Conservation (phyloP, 2,797 vertebrate genomes). For the Lepus townsendii region DNA sequence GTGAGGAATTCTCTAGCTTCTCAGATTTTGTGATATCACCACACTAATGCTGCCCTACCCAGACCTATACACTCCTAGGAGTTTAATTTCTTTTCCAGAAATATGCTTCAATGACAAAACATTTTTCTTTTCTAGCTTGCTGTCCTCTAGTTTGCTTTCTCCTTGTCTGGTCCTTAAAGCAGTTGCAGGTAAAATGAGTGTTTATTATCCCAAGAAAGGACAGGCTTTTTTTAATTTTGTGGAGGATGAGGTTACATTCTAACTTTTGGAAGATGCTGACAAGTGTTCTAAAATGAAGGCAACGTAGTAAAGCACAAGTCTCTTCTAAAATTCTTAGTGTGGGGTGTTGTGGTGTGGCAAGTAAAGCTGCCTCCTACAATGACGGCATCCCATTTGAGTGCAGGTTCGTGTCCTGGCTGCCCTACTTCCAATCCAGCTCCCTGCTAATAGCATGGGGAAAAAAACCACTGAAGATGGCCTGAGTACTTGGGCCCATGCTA, state of each 20-base stretch:
- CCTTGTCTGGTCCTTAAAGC: neutral
- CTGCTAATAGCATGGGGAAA: too few relatives aligned
- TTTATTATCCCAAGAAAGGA: constrained; percentile 52
- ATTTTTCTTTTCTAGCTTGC: constrained; percentile 29
- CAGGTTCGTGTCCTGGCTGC: too few relatives aligned
- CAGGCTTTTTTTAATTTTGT: constrained; percentile 34
- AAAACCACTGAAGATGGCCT: too few relatives aligned
- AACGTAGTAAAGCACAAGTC: neutral
- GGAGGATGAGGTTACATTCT: neutral
- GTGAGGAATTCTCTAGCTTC: neutral
- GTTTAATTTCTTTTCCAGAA: neutral
- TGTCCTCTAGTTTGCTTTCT: constrained; percentile 42
- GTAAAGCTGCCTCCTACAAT: too few relatives aligned
- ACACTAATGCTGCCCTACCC: neutral
- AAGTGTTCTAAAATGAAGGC: constrained; percentile 54
- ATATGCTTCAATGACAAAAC: constrained; percentile 10
- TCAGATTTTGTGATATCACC: neutral
- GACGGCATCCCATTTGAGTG: too few relatives aligned
- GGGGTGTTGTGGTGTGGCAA: too few relatives aligned
- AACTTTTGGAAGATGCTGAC: constrained; percentile 19
- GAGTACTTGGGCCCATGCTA: too few relatives aligned
- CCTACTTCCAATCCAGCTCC: too few relatives aligned
- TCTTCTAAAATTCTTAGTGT: constrained; percentile 17
- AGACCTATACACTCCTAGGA: neutral
- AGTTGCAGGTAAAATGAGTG: constrained; percentile 8